Evolutionary conservation across 2,888 invertebrate genomes (phyloP), one percentile per base, ranked within the genome.

Genomic region (Blastobasis adustella): DNA sequence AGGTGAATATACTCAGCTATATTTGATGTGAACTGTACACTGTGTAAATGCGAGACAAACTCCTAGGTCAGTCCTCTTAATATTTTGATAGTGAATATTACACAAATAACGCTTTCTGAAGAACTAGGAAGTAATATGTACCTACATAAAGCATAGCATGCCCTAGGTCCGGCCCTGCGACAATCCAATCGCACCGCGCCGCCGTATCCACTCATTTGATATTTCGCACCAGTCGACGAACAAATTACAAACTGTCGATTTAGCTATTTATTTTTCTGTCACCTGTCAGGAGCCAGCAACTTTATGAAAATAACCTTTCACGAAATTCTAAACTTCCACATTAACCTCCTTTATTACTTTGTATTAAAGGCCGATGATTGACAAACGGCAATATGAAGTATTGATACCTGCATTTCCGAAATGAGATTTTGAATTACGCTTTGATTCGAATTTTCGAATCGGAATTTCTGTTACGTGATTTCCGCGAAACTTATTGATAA

Each of bases 191-290:
- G 76, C 71, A 62, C 23, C 23, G 64, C 48, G 60, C 61, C 63
- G 73, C 75, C 82, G 80, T 82, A 83, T 83, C 83, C 82, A 86
- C 87, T 86, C 84, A 86, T 85, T 86, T 80, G 84, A 84, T 83
- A 86, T 86, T 87, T 86, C 79, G 23, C 82, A 76, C 80, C 78
- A 71, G 70, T 55, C 74, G 73, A 75, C 76, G 79, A 86, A 84
- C 85, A 85, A 88, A 88, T 87, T 86, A 87, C 83, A 82, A 87
- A 79, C 76, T 82, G 82, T 81, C 82, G 76, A 62, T 65, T 51
- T 47, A 49, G 47, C 54, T 52, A 51, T 53, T 56, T 55, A 55
- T 66, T 84, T 82, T 73, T 79, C 74, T 81, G 84, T 82, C 87
- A 86, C 78, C 78, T 78, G 82, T 77, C 82, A 67, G 73, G 75